A percentile compares a stretch with the other conserved stretches of the same genome.
Evolutionary conservation across 1,140 invertebrate genomes (phyloP).

Genomic region (Drosophila cardini): DNA sequence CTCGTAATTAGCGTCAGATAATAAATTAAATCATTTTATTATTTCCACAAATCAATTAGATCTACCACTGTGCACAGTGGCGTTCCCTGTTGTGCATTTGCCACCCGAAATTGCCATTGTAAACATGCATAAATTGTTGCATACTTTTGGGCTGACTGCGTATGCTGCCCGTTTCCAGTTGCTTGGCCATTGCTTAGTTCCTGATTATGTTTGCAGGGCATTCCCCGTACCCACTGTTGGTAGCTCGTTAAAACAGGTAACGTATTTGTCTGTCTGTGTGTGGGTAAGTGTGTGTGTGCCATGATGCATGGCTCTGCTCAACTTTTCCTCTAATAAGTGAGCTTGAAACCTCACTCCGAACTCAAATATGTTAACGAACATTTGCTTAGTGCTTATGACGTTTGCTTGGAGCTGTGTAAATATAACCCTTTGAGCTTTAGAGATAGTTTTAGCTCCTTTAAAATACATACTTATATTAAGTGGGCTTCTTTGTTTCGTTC

Average conservation of each 20-base stretch:
- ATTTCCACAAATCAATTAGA: too few relatives aligned
- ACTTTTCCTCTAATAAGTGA: background rate
- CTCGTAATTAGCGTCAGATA: too few relatives aligned
- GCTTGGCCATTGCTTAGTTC: slow-evolving; percentile 67
- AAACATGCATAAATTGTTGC: slow-evolving; percentile 81
- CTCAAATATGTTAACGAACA: background rate
- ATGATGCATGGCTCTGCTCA: background rate
- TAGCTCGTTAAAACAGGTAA: slow-evolving; percentile 69
- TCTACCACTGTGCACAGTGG: too few relatives aligned
- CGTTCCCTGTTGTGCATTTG: background rate
- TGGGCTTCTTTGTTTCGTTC: too few relatives aligned
- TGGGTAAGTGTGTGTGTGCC: background rate
- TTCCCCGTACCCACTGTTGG: slow-evolving; percentile 32
- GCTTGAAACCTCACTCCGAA: background rate
- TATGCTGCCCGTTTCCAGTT: slow-evolving; percentile 19
- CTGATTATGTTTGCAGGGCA: slow-evolving; percentile 77
- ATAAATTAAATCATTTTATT: too few relatives aligned
- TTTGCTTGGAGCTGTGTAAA: too few relatives aligned
- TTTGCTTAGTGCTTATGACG: background rate
- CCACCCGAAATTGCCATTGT: slow-evolving; percentile 69
- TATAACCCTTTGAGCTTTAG: too few relatives aligned
- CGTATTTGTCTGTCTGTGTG: slow-evolving; percentile 58
- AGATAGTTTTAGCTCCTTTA: too few relatives aligned
- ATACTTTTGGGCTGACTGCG: slow-evolving; percentile 63
- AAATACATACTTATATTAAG: too few relatives aligned